Conservation (phyloP, 2,797 vertebrate species). For the Arnoldichthys spilopterus region DNA sequence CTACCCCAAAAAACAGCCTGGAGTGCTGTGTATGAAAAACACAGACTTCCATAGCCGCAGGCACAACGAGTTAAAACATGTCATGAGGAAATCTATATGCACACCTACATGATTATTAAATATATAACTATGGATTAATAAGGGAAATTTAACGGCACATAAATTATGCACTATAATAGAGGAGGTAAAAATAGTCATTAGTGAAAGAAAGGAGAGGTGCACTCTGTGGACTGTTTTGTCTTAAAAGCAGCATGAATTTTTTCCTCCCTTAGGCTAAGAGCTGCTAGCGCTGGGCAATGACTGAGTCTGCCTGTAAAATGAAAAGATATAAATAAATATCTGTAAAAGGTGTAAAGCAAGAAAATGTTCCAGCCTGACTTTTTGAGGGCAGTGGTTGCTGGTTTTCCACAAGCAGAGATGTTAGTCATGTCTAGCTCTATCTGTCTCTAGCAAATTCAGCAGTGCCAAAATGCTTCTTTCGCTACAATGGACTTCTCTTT, state of each 20-base stretch:
- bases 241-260: constrained; percentile 44
- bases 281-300: background rate
- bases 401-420: constrained; percentile 5
- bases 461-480: background rate
- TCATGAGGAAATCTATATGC: background rate
- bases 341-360: background rate
- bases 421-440: constrained; percentile 11
- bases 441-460: constrained; percentile 3
- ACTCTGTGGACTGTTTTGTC: constrained; percentile 57
- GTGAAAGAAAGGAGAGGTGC: constrained; percentile 53
- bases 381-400: background rate
- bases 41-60: background rate
- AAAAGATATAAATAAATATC: background rate
- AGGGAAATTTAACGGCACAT: constrained; percentile 64
- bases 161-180: constrained; percentile 64
- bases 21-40: constrained; percentile 6
- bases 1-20: constrained; percentile 4
- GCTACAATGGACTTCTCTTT: constrained; percentile 3
- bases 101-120: constrained; percentile 37
- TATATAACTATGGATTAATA: constrained; percentile 57
- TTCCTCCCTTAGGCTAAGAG: constrained; percentile 18
- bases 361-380: constrained; percentile 14
- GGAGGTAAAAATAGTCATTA: constrained; percentile 64
- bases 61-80: background rate
- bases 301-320: constrained; percentile 8